A percentile compares a stretch with the other conserved stretches of the same genome.
Conservation (phyloP, 2,113 vertebrate species). For the Grantiella picta region DNA sequence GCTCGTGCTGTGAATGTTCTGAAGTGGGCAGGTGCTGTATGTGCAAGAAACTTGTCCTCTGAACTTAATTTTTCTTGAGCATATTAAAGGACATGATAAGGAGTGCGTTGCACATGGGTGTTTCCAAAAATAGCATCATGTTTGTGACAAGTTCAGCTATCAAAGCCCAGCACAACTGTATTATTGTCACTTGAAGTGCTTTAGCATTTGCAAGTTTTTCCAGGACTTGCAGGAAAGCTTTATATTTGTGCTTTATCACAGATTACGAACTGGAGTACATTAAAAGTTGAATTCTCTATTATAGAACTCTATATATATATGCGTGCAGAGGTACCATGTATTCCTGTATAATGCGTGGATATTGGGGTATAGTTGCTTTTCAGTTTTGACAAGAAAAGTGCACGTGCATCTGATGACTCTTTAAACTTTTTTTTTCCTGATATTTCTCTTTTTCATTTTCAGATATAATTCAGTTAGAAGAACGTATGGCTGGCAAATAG, state of each 20-base stretch:
- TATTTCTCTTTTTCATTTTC: background rate
- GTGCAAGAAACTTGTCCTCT: background rate
- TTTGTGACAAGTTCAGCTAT: background rate
- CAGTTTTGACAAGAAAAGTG: background rate
- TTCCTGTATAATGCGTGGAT: fast-evolving
- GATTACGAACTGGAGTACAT: fast-evolving
- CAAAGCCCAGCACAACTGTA: background rate
- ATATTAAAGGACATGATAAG: fast-evolving
- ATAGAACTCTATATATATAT: fast-evolving
- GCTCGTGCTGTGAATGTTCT: fast-evolving
- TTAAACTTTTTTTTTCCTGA: background rate
- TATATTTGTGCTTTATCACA: background rate
- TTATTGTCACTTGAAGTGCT: background rate
- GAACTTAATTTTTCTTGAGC: background rate
- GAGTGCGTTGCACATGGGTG: fast-evolving
- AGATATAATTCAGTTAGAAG: background rate
- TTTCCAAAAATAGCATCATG: background rate
- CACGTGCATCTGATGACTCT: background rate
- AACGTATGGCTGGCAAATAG: background rate
- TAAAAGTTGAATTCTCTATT: background rate
- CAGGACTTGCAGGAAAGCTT: background rate
- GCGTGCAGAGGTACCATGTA: fast-evolving
- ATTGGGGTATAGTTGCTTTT: background rate
- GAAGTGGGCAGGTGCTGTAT: fast-evolving
- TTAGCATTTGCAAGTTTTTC: background rate